Evolutionary conservation across 1,140 invertebrate genomes (phyloP).

Genomic region (Parapsyche elsis): DNA sequence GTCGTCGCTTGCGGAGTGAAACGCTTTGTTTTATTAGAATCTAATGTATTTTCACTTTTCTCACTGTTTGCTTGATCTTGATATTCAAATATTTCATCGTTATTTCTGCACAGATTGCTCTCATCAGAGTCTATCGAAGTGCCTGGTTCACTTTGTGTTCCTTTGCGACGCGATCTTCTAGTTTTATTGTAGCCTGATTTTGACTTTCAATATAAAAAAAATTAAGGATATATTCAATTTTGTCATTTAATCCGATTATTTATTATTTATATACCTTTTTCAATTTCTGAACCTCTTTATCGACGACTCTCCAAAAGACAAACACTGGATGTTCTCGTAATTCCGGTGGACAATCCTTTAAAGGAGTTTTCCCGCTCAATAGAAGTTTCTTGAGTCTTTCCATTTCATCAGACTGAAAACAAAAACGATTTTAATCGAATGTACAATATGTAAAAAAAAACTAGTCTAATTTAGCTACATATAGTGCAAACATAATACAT

Average conservation of each 20-base stretch:
- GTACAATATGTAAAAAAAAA: neutral
- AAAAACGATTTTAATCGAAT: conserved; percentile 1
- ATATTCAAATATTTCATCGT: neutral
- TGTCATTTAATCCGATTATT: neutral
- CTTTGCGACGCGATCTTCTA: conserved; percentile 64
- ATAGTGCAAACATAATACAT: too few relatives aligned
- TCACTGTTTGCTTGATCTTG: neutral
- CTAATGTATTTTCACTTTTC: neutral
- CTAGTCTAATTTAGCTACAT: too few relatives aligned
- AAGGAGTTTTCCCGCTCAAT: conserved; percentile 70
- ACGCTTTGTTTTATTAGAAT: conserved; percentile 61
- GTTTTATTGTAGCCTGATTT: conserved; percentile 69
- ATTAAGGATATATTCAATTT: neutral
- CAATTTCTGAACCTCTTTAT: conserved; percentile 63
- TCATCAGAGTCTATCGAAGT: conserved; percentile 59
- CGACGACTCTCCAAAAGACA: conserved; percentile 69
- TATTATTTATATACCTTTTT: conserved; percentile 59
- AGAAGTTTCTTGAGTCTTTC: conserved; percentile 75
- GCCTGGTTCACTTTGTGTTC: conserved; percentile 66
- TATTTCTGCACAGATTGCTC: conserved; percentile 20
- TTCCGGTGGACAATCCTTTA: conserved; percentile 74
- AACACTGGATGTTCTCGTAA: conserved; percentile 75
- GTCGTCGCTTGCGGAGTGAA: conserved; percentile 69
- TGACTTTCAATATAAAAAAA: conserved; percentile 27
- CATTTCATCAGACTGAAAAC: conserved; percentile 72